These are phyloP conservation scores for Brachionus sp. DNA, from an alignment of 1,140 invertebrate genomes.

Conservation along the genomic window DNA sequence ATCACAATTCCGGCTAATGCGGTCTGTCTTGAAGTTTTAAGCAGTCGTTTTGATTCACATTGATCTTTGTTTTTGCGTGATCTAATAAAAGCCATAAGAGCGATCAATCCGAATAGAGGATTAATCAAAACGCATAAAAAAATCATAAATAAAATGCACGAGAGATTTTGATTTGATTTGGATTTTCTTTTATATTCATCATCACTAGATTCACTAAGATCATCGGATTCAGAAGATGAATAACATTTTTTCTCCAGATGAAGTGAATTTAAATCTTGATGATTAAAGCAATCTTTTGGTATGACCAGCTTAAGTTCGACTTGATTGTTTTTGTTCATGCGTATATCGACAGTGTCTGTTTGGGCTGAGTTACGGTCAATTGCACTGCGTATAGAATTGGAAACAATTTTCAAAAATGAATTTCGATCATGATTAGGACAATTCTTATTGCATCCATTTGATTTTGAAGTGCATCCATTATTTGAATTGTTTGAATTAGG, in stretches of 20 bases:
- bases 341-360: background rate
- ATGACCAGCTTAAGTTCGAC: background rate
- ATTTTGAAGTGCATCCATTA: background rate
- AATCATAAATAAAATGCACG: background rate
- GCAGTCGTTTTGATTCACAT: background rate
- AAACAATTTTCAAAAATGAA: background rate
- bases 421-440: background rate
- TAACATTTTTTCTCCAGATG: background rate
- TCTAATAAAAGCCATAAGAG: background rate
- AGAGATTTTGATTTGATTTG: background rate
- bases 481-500: constrained; percentile 7
- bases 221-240: background rate
- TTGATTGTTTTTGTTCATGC: constrained; percentile 15
- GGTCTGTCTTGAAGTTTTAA: background rate
- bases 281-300: background rate
- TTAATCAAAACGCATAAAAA: background rate
- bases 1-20: background rate
- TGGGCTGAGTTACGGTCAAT: background rate
- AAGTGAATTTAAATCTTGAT: background rate
- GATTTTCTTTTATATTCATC: background rate
- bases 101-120: background rate
- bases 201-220: background rate
- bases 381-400: background rate
- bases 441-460: background rate
- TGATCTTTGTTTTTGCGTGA: background rate